Evolutionary conservation across 1,140 invertebrate genomes (phyloP).

Genomic region (Rhyacophila brunnea): DNA sequence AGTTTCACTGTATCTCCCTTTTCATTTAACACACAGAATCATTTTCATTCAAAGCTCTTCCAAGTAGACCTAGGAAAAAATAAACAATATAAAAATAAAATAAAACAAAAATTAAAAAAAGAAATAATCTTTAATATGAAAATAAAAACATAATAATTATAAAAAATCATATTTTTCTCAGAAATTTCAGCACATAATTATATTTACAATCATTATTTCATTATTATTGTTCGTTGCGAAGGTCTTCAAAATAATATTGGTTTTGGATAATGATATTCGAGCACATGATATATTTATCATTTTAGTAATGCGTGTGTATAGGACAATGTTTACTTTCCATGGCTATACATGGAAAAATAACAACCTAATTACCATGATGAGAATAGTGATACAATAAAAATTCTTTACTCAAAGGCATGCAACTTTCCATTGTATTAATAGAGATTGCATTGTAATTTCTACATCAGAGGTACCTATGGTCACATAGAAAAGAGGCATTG

Average conservation of each 20-base stretch:
- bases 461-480: neutral
- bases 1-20: too few relatives aligned
- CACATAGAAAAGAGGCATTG: too few relatives aligned
- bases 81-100: too few relatives aligned
- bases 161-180: conserved; percentile 17
- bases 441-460: neutral
- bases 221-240: neutral
- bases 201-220: conserved; percentile 1
- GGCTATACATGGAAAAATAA: too few relatives aligned
- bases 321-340: too few relatives aligned
- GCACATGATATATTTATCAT: neutral
- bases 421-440: conserved; percentile 5
- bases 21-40: too few relatives aligned
- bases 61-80: too few relatives aligned
- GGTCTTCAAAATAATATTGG: neutral
- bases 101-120: conserved; percentile 30
- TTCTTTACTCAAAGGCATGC: neutral
- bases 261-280: neutral
- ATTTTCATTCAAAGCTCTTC: too few relatives aligned
- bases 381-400: conserved; percentile 3
- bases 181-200: conserved; percentile 12
- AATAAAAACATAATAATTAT: conserved; percentile 32
- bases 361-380: too few relatives aligned
- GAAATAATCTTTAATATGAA: conserved; percentile 35
- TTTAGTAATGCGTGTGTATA: too few relatives aligned